phyloP scores from a whole-genome alignment of 2,888 invertebrate species.

The Melanophora roralis region DNA sequence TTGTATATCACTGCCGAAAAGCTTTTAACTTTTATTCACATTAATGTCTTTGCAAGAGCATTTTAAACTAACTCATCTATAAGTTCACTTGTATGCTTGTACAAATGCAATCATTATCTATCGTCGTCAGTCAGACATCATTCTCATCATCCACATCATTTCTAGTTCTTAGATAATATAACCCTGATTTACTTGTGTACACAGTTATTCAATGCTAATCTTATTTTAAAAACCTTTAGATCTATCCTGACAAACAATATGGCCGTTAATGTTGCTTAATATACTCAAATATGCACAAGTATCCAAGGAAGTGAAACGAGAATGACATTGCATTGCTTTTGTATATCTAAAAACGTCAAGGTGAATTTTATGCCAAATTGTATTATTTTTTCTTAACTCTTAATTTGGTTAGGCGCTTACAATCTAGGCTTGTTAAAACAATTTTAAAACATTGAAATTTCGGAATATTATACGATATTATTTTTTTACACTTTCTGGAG shows the following conservation, averaged over 20 bases:
- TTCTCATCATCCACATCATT: slow-evolving; percentile 21
- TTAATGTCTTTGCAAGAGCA: slow-evolving; percentile 5
- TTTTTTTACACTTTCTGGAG: too few relatives aligned
- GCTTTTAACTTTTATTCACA: slow-evolving; percentile 3
- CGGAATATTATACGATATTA: too few relatives aligned
- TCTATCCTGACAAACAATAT: slow-evolving; percentile 46
- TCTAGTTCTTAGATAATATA: slow-evolving; percentile 52
- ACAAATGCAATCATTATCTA: slow-evolving; percentile 50
- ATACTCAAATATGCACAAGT: slow-evolving; percentile 13
- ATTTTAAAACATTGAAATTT: too few relatives aligned
- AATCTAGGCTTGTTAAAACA: slow-evolving; percentile 14
- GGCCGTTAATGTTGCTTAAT: slow-evolving; percentile 17
- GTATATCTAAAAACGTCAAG: slow-evolving; percentile 27
- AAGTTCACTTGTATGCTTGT: slow-evolving; percentile 1
- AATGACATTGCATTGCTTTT: not conserved
- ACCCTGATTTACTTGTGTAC: slow-evolving; percentile 53
- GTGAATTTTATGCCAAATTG: slow-evolving; percentile 38
- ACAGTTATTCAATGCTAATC: slow-evolving; percentile 53
- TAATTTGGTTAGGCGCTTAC: slow-evolving; percentile 33
- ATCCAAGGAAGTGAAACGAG: not conserved
- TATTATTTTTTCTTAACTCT: slow-evolving; percentile 24
- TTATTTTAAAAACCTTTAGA: slow-evolving; percentile 57
- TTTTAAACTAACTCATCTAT: slow-evolving; percentile 23
- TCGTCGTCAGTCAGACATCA: slow-evolving; percentile 4
- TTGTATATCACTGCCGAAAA: not conserved